phyloP scores from a whole-genome alignment of 2,797 vertebrate genomes.

The Iguana delicatissima region DNA sequence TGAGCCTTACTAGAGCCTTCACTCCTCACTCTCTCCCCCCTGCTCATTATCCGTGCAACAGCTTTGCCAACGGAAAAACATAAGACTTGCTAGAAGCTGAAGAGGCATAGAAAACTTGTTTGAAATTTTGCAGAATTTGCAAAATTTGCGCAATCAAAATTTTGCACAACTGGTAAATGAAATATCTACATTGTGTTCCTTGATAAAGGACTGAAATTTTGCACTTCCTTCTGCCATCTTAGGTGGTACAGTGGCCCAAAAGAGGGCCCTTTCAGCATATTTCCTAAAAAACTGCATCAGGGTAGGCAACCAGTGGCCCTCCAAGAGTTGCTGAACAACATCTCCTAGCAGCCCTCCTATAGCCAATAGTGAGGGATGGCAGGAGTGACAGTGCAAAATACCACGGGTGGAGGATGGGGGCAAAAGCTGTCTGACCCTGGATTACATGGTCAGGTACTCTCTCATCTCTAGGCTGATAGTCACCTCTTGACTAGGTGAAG shows the following conservation, averaged over 20 bases:
- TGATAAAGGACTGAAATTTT: neutral
- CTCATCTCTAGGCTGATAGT: neutral
- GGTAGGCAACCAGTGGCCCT: too few species aligned
- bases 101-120: neutral
- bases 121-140: neutral
- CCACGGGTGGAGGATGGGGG: too few species aligned
- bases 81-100: neutral
- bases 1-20: neutral
- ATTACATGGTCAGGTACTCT: too few species aligned
- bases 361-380: too few species aligned
- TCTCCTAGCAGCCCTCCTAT: too few species aligned
- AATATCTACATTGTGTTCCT: neutral
- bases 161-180: too few species aligned
- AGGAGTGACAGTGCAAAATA: too few species aligned
- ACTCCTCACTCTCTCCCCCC: neutral
- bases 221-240: neutral
- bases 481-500: neutral
- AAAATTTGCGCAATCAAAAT: neutral
- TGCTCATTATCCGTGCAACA: neutral
- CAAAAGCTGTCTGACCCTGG: too few species aligned
- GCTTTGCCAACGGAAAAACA: neutral
- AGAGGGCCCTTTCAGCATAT: neutral
- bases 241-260: neutral
- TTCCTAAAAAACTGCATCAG: neutral
- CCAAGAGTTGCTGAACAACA: too few species aligned